Evolutionary conservation across 2,113 vertebrate species (phyloP).

Genomic region (Struthio camelus): DNA sequence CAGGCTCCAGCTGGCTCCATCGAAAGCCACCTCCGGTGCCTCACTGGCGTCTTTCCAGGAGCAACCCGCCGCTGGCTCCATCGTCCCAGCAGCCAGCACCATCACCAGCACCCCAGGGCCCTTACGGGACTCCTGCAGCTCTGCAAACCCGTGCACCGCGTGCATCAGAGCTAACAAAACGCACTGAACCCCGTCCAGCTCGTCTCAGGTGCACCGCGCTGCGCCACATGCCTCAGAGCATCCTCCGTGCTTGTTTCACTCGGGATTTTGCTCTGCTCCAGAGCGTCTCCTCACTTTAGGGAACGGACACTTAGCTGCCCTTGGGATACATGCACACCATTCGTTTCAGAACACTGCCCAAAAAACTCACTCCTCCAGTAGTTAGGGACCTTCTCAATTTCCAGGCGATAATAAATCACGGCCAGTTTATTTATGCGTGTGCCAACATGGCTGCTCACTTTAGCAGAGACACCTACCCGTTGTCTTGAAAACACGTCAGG

Average conservation of each 20-base stretch:
- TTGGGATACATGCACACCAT: background rate
- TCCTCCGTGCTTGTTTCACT: background rate
- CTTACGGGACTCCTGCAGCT: background rate
- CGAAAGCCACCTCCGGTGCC: background rate
- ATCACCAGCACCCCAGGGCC: too few species aligned
- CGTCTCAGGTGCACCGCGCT: background rate
- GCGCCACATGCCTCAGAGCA: rapidly evolving
- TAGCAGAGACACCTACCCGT: background rate
- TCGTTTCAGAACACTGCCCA: background rate
- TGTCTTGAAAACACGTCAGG: background rate
- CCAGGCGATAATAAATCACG: background rate
- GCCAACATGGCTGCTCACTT: background rate
- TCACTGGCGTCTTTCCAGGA: background rate
- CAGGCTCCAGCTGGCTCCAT: background rate
- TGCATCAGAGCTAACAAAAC: background rate
- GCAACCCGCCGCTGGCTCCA: too few species aligned
- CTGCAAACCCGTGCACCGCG: background rate
- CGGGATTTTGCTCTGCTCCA: background rate
- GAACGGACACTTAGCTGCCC: background rate
- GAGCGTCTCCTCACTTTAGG: background rate
- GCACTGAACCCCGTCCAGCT: background rate
- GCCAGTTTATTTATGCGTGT: background rate
- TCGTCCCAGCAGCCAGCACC: too few species aligned
- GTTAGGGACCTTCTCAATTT: background rate
- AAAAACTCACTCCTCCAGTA: background rate